Percentiles rank a stretch among this genome's conserved stretches.
Conservation (phyloP, 2,888 invertebrate genomes). For the Hypsopygia costalis region DNA sequence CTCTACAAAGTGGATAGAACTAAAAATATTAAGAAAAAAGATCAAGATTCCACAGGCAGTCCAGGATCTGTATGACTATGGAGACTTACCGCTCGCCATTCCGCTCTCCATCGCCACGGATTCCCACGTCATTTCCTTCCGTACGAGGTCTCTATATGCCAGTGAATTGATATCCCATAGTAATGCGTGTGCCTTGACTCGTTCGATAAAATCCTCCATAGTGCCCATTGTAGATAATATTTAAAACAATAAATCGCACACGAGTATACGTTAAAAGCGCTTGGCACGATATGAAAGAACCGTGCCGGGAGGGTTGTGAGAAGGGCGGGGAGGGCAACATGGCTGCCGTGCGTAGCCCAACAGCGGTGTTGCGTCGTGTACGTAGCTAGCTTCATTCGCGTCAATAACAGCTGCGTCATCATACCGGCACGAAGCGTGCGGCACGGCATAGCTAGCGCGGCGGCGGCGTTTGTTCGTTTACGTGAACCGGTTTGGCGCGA, state of each 20-base stretch:
- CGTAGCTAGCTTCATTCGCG: background rate
- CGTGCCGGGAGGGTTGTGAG: background rate
- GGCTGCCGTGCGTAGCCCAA: background rate
- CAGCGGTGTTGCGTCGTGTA: background rate
- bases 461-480: too few species aligned
- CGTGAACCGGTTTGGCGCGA: too few species aligned
- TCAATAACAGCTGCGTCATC: too few species aligned
- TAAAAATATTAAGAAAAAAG: too few species aligned
- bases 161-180: conserved; percentile 24
- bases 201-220: conserved; percentile 27
- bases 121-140: conserved; percentile 26
- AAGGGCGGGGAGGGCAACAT: background rate
- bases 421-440: too few species aligned
- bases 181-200: conserved; percentile 21
- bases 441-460: too few species aligned
- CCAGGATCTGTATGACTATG: too few species aligned
- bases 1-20: too few species aligned
- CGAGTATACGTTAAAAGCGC: background rate
- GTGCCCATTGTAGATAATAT: background rate
- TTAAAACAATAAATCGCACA: background rate
- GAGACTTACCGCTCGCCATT: conserved; percentile 22
- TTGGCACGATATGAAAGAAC: background rate
- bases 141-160: conserved; percentile 21
- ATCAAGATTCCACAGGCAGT: too few species aligned
- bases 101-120: conserved; percentile 23